phyloP scores from a whole-genome alignment of 1,140 invertebrate genomes.

The Tetragnatha versicolor region DNA sequence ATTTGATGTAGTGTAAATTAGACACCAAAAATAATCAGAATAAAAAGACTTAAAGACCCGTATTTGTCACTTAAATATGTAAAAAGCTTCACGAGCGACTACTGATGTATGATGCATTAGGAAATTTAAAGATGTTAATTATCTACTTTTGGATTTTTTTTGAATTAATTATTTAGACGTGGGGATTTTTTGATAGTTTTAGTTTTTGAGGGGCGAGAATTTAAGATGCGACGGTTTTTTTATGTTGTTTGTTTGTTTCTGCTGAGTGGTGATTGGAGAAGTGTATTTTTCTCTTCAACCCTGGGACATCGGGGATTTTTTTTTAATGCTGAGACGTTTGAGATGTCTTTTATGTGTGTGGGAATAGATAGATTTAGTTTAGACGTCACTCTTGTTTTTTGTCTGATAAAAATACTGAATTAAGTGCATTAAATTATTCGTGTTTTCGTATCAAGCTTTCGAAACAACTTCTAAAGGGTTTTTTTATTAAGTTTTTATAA shows the following conservation, averaged over 20 bases:
- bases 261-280: background rate
- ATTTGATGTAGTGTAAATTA: conserved; percentile 47
- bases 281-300: background rate
- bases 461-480: too few relatives aligned
- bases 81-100: conserved; percentile 35
- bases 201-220: too few relatives aligned
- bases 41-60: conserved; percentile 45
- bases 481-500: too few relatives aligned
- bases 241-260: background rate
- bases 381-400: too few relatives aligned
- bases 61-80: conserved; percentile 55
- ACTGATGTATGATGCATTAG: conserved; percentile 32
- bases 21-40: conserved; percentile 20
- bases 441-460: too few relatives aligned
- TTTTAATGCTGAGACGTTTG: too few relatives aligned
- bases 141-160: conserved; percentile 32
- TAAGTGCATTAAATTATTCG: too few relatives aligned
- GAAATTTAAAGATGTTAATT: conserved; percentile 52
- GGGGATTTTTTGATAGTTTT: background rate
- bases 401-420: too few relatives aligned
- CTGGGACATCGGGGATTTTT: background rate
- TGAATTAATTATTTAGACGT: conserved; percentile 32
- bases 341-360: too few relatives aligned
- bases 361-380: too few relatives aligned
- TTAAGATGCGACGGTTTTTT: background rate